Conservation (phyloP, 2,113 vertebrate genomes). For the Paramormyrops kingsleyae region DNA sequence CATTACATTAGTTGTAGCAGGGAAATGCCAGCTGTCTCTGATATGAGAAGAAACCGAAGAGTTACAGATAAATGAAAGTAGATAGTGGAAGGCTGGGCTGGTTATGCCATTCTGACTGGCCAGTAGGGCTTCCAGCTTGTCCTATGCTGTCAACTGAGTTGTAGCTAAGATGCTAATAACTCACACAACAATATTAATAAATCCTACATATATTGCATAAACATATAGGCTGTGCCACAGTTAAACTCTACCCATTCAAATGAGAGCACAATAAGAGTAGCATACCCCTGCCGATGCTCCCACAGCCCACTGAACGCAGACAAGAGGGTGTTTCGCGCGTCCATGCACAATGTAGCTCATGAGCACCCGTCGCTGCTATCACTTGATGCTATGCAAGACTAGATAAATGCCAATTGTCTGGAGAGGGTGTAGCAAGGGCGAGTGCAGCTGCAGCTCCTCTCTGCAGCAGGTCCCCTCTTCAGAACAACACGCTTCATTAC, state of each 20-base stretch:
- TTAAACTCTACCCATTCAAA: constrained; percentile 72
- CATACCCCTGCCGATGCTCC: constrained; percentile 54
- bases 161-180: background rate
- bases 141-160: background rate
- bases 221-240: constrained; percentile 53
- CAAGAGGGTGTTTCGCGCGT: constrained; percentile 50
- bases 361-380: constrained; percentile 76
- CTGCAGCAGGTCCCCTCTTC: constrained; percentile 96
- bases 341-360: constrained; percentile 56
- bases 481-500: constrained; percentile 99
- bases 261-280: constrained; percentile 57
- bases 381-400: constrained; percentile 85
- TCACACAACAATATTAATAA: constrained; percentile 14
- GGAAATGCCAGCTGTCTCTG: background rate
- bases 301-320: constrained; percentile 48
- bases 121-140: background rate
- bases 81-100: background rate
- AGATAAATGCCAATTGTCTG: constrained; percentile 92
- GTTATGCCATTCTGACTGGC: background rate
- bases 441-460: constrained; percentile 83
- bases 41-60: background rate
- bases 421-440: constrained; percentile 61
- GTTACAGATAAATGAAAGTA: background rate
- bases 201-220: constrained; percentile 16
- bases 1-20: background rate